These are phyloP conservation scores for Euzetes globulus DNA, from an alignment of 2,888 invertebrate species.

Conservation along the genomic window DNA sequence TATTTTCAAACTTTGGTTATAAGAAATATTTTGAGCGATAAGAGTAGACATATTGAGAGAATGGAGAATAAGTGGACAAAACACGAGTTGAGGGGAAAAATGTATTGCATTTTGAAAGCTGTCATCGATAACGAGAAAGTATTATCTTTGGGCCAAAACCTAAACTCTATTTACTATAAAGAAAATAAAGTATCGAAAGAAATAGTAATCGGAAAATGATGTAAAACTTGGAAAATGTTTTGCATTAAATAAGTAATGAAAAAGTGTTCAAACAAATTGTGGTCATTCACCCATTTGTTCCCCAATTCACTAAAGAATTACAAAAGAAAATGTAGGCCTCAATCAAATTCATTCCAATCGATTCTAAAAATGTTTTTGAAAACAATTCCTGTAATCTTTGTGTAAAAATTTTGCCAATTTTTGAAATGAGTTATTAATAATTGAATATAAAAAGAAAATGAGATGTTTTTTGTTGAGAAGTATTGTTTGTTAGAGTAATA, in stretches of 20 bases:
- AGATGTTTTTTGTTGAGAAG: neutral
- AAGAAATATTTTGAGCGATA: too few relatives aligned
- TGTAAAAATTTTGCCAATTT: neutral
- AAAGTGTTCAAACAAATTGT: slow-evolving; percentile 1
- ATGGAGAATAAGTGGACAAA: too few relatives aligned
- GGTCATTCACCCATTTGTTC: neutral
- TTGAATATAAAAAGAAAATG: neutral
- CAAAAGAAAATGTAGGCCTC: too few relatives aligned
- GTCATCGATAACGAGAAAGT: slow-evolving; percentile 4
- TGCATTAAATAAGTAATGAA: slow-evolving; percentile 16
- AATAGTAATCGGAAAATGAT: slow-evolving; percentile 5
- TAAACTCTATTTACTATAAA: slow-evolving; percentile 11
- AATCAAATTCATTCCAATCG: too few relatives aligned
- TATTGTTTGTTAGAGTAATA: neutral
- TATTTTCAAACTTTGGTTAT: too few relatives aligned
- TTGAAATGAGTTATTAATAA: neutral
- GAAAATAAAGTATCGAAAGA: neutral
- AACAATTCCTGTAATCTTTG: too few relatives aligned
- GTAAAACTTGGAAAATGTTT: neutral
- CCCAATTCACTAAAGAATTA: too few relatives aligned
- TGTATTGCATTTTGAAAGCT: neutral
- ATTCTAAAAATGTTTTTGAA: too few relatives aligned
- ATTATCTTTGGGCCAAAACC: slow-evolving; percentile 6
- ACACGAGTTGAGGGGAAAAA: too few relatives aligned
- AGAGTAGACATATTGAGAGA: too few relatives aligned